Base-by-base conservation (phyloP, 2,797 vertebrate genomes). In the Semotilus atromaculatus region DNA sequence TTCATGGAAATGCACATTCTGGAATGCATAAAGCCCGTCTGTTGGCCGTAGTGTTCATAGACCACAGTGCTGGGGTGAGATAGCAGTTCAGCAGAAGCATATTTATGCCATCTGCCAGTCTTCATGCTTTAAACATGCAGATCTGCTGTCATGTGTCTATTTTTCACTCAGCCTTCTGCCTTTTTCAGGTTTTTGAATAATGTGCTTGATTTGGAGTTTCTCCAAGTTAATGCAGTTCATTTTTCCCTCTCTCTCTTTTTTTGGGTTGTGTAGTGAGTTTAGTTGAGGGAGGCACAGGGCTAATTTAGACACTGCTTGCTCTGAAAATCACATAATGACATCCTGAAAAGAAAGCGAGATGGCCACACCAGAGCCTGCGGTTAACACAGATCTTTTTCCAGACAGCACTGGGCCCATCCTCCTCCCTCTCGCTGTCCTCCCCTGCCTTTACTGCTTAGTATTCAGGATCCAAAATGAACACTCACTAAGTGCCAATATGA, bases 321-420 rank as follows among this genome's bases (percentile, higher is more conserved):
- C 89, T 68, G 36, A 88, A 89, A 83, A 89, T 84, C 74, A 78
- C 82, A 74, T 88, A 88, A 90, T 88, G 29, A 80, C 86, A 81
- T 85, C 55, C 72, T 85, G 77, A 86, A 89, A 71, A 85, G 88
- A 87, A 85, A 76, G 68, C 48, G 45, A 48, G 53, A 81, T 87
- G 85, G 72, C 87, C 81, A 72, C 87, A 86, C 85, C 82, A 88
- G 77, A 87, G 84, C 75, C 72, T 40, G 29, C 58, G 72, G 75
- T 55, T 58, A 23, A 86, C 72, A 66, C 68, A 86, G 84, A 89
- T 64, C 79, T 87, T 58, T 58, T 85, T 89, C 82, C 67, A 53
- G 80, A 71, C 76, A 76, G 48, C 62, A 29, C 40, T 51, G 34
- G 23, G 10, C 13, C 55, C 40, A 11, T 64, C 74, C 34, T 81